These are phyloP conservation scores for Neoascia interrupta DNA, from an alignment of 2,888 invertebrate genomes.

Conservation along the genomic window DNA sequence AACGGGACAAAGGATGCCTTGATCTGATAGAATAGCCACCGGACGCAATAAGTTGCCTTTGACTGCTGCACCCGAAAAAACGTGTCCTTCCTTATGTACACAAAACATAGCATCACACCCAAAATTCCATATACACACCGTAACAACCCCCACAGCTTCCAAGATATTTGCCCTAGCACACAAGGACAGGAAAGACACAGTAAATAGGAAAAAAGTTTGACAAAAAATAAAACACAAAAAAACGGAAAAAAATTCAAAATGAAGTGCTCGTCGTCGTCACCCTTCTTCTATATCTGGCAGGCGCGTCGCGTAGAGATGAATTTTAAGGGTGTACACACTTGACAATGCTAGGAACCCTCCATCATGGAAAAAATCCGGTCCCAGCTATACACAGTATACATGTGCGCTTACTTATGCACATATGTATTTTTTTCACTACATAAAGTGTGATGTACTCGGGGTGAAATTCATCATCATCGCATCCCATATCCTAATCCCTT, in stretches of 20 bases:
- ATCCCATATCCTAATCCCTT: slow-evolving; percentile 54
- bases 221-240: not conserved
- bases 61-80: slow-evolving; percentile 26
- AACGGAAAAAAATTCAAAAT: slow-evolving; percentile 51
- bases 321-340: slow-evolving; percentile 61
- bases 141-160: slow-evolving; percentile 15
- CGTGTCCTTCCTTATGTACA: slow-evolving; percentile 48
- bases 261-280: slow-evolving; percentile 61
- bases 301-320: slow-evolving; percentile 44
- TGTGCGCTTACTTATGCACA: slow-evolving; percentile 29
- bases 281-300: slow-evolving; percentile 29
- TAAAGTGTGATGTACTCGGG: slow-evolving; percentile 65
- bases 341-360: slow-evolving; percentile 61
- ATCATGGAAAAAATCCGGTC: slow-evolving; percentile 38
- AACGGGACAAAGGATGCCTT: slow-evolving; percentile 8
- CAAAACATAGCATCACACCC: slow-evolving; percentile 38
- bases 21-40: slow-evolving; percentile 14
- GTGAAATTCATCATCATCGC: slow-evolving; percentile 60
- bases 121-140: not conserved
- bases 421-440: slow-evolving; percentile 54
- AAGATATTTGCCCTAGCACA: not conserved
- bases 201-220: slow-evolving; percentile 2
- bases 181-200: not conserved
- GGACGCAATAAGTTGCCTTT: slow-evolving; percentile 44
- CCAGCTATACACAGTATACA: slow-evolving; percentile 4